A percentile compares a stretch with the other conserved stretches of the same genome.
phyloP scores from a whole-genome alignment of 2,888 invertebrate genomes.

The Drosophila formosana region DNA sequence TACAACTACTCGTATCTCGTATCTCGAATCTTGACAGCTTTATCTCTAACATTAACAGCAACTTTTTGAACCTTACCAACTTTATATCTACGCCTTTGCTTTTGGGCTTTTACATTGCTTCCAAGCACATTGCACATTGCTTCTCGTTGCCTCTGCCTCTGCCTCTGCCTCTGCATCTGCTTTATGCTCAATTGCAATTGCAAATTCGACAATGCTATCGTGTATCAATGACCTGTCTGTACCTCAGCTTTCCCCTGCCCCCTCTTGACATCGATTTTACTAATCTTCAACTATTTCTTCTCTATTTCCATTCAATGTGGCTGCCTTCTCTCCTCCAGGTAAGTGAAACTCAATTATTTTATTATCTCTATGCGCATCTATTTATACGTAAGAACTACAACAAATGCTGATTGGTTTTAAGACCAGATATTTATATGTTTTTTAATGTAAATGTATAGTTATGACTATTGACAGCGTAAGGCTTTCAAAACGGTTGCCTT shows the following conservation, averaged over 20 bases:
- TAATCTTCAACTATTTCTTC: constrained; percentile 36
- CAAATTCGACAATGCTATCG: constrained; percentile 5
- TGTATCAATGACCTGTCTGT: constrained; percentile 6
- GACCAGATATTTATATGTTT: too few relatives aligned
- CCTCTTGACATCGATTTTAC: constrained; percentile 2
- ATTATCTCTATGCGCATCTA: background rate
- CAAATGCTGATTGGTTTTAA: too few relatives aligned
- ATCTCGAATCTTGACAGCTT: background rate
- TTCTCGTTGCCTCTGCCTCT: constrained; percentile 33
- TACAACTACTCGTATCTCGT: constrained; percentile 4
- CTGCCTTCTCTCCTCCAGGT: constrained; percentile 21
- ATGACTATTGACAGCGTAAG: too few relatives aligned
- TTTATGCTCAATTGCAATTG: constrained; percentile 31
- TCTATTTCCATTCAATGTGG: constrained; percentile 42
- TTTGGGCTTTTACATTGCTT: constrained; percentile 27
- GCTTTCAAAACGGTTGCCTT: too few relatives aligned
- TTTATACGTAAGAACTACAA: background rate
- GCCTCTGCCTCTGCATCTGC: constrained; percentile 21
- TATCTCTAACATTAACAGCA: constrained; percentile 1
- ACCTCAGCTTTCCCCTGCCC: background rate
- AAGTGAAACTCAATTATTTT: constrained; percentile 19
- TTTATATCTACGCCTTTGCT: constrained; percentile 2
- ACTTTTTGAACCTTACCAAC: background rate
- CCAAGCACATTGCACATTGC: constrained; percentile 44
- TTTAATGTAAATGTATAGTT: too few relatives aligned